phyloP scores from a whole-genome alignment of 2,113 vertebrate genomes.

The Eptesicus fuscus region DNA sequence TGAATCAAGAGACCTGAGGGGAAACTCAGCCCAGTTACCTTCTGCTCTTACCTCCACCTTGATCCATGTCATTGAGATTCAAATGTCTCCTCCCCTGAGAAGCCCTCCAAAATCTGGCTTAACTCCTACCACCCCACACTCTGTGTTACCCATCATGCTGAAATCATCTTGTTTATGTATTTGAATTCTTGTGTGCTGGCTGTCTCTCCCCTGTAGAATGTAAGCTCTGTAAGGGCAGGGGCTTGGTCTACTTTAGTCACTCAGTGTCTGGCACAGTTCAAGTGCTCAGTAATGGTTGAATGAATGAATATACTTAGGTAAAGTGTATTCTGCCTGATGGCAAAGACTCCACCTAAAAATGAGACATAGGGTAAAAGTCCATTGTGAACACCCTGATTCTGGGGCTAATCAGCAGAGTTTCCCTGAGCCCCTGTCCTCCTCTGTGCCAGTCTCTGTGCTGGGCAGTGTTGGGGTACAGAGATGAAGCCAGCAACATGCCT shows the following conservation, averaged over 20 bases:
- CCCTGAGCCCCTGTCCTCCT: neutral
- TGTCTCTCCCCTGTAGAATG: rapidly evolving
- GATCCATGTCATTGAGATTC: neutral
- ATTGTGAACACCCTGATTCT: neutral
- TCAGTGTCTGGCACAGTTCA: neutral
- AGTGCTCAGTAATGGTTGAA: neutral
- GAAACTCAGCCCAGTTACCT: neutral
- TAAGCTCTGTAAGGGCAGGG: neutral
- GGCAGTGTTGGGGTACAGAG: neutral
- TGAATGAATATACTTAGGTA: neutral
- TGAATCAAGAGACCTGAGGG: neutral
- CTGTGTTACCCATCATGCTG: neutral
- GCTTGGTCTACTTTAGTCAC: neutral
- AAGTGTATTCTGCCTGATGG: neutral
- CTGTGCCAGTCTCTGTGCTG: rapidly evolving
- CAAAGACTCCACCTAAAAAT: neutral
- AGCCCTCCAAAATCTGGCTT: neutral
- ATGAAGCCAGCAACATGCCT: neutral
- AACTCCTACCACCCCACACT: neutral
- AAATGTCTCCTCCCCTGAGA: neutral
- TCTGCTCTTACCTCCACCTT: neutral
- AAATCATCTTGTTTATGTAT: neutral
- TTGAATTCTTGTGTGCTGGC: neutral
- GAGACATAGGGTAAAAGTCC: neutral
- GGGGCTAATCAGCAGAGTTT: neutral